Evolutionary conservation across 1,140 invertebrate species (phyloP).

Genomic region (Maniola jurtina): DNA sequence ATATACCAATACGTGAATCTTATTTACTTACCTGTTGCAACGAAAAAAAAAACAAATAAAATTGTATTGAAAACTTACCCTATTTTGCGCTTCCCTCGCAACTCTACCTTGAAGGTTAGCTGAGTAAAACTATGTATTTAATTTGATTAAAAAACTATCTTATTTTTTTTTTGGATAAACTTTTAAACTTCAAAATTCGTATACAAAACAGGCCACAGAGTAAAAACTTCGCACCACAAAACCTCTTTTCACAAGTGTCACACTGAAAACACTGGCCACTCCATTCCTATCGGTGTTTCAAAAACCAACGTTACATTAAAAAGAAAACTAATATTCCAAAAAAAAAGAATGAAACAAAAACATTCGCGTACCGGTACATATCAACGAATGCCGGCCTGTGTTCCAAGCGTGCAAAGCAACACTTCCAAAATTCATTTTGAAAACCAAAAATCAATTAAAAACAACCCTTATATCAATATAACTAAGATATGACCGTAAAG

Average conservation of each 20-base stretch:
- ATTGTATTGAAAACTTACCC: background rate
- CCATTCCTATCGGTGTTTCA: conserved; percentile 33
- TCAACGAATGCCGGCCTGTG: conserved; percentile 65
- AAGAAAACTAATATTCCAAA: conserved; percentile 52
- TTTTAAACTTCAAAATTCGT: conserved; percentile 35
- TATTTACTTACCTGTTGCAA: too few relatives aligned
- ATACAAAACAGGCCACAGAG: conserved; percentile 45
- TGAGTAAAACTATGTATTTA: background rate
- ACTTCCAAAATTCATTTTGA: conserved; percentile 35
- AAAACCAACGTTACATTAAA: conserved; percentile 54
- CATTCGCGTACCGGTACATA: conserved; percentile 72
- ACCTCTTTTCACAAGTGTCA: conserved; percentile 32
- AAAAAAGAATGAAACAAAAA: conserved; percentile 69
- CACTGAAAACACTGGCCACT: conserved; percentile 32
- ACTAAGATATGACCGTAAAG: conserved; percentile 21
- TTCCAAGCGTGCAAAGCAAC: conserved; percentile 53
- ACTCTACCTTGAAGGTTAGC: background rate
- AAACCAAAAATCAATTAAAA: conserved; percentile 31
- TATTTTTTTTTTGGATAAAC: background rate
- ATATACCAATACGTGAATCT: too few relatives aligned
- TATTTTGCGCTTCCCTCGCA: background rate
- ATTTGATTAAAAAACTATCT: background rate
- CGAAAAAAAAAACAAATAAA: too few relatives aligned
- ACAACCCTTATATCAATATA: conserved; percentile 30
- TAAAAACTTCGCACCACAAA: conserved; percentile 33